Evolutionary conservation across 2,113 vertebrate genomes (phyloP).

Genomic region (Piprites chloris): DNA sequence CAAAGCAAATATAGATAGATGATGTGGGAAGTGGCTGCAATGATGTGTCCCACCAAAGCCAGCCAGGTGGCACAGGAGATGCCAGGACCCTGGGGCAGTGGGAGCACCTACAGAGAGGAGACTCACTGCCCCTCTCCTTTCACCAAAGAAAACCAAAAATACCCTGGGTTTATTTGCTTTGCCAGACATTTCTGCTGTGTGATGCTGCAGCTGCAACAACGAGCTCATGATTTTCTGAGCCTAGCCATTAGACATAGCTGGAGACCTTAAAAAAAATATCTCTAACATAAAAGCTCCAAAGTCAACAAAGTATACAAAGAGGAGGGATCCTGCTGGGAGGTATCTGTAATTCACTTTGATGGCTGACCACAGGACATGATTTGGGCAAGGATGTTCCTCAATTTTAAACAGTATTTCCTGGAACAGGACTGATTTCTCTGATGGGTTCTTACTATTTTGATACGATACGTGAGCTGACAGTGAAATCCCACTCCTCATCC

Average conservation of each 20-base stretch:
- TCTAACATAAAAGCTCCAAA: neutral
- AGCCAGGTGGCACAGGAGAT: neutral
- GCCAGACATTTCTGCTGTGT: neutral
- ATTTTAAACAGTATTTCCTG: neutral
- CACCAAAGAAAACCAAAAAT: neutral
- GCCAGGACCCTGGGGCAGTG: neutral
- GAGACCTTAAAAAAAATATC: neutral
- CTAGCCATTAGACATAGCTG: neutral
- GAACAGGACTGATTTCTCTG: neutral
- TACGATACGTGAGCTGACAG: neutral
- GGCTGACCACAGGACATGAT: neutral
- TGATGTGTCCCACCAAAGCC: fast-evolving
- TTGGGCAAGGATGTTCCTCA: neutral
- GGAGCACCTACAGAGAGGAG: neutral
- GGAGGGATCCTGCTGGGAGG: neutral
- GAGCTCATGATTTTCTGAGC: neutral
- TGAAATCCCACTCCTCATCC: neutral
- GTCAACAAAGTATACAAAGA: neutral
- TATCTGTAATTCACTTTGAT: neutral
- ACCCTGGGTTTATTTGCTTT: neutral
- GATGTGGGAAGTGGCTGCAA: neutral
- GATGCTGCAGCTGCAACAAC: neutral
- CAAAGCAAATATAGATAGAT: neutral
- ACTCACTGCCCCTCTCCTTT: neutral
- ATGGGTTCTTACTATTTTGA: neutral